These are phyloP conservation scores for Nothoprocta perdicaria DNA, from an alignment of 2,113 vertebrate species.

Conservation along the genomic window DNA sequence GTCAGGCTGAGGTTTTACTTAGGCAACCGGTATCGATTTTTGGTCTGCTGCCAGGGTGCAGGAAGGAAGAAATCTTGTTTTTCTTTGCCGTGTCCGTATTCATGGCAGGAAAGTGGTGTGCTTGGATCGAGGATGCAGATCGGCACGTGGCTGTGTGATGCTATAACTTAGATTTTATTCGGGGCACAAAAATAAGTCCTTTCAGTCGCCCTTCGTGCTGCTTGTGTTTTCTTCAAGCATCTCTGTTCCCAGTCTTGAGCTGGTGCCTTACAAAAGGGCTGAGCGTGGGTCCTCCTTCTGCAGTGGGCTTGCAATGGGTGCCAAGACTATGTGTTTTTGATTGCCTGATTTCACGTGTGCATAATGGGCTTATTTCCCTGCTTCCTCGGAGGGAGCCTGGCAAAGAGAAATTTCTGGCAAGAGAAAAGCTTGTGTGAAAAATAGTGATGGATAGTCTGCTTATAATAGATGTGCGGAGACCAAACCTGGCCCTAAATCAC, in stretches of 20 bases:
- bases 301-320: not conserved
- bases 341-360: not conserved
- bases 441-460: not conserved
- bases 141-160: not conserved
- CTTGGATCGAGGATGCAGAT: not conserved
- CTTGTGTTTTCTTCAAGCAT: not conserved
- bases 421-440: not conserved
- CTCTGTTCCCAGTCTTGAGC: not conserved
- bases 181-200: not conserved
- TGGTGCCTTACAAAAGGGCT: not conserved
- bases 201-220: not conserved
- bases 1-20: constrained; percentile 77
- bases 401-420: not conserved
- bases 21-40: constrained; percentile 79
- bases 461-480: not conserved
- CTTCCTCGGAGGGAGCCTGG: not conserved
- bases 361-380: not conserved
- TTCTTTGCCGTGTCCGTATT: not conserved
- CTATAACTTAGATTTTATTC: not conserved
- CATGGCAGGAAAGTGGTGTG: not conserved
- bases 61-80: constrained; percentile 22
- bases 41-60: constrained; percentile 34
- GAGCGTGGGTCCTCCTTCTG: not conserved
- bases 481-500: not conserved
- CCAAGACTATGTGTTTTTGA: not conserved